Evolutionary conservation across 1,140 invertebrate genomes (phyloP), one percentile per base, ranked within the genome.

Genomic region (Papilio machaon): DNA sequence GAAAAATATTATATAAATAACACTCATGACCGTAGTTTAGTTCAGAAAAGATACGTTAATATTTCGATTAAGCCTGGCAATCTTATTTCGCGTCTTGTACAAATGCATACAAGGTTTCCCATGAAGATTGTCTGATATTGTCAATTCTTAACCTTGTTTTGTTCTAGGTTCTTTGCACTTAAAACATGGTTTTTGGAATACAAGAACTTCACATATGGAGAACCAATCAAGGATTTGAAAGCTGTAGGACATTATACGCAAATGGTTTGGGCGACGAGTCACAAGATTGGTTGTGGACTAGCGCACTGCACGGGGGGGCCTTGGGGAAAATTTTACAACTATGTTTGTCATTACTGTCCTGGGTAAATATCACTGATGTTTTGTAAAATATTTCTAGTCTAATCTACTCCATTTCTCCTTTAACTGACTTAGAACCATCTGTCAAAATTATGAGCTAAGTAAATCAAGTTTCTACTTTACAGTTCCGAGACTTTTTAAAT

Each of bases 261-360:
- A 92, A 96, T 98, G 95, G 97, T 97, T 35, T 98, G 97, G 97
- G 97, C 97, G 23, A 95, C 96, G 5, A 96, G 96, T 10, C 97
- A 98, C 89, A 95, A 96, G 86, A 95, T 98, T 17, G 97, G 97
- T 13, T 98, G 97, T 87, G 97, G 97, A 0, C 95, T 97, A 84
- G 95, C 96, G 10, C 95, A 96, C 84, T 98, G 97, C 85, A 82
- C 89, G 49, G 95, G 95, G 23, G 95, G 91, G 15, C 96, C 95
- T 30, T 95, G 95, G 85, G 96, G 96, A 60, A 95, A 96, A 5
- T 98, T 96, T 91, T 98, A 96, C 92, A 97, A 97, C 92, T 98
- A 98, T 89, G 96, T 98, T n/a, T 98, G 97, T 91, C 97, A 98
- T 94, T 98, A 98, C 91, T 98, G 97, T 91, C 97, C 97, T 2